Percentiles rank a stretch among this genome's conserved stretches.
Evolutionary conservation across 2,888 invertebrate species (phyloP).

Genomic region (Taphrorychus bicolor): DNA sequence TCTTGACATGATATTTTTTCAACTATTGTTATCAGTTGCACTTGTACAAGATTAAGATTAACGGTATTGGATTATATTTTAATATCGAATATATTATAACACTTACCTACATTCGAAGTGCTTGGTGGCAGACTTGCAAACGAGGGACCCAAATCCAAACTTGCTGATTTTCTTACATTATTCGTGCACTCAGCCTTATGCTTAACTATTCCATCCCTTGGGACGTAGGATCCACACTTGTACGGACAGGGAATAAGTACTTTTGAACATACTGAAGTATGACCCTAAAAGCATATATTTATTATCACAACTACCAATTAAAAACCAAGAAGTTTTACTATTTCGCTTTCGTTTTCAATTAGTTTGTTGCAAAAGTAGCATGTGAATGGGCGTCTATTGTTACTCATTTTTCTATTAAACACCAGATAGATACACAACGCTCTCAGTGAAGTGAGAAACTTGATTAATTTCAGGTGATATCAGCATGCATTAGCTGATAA

Average conservation of each 20-base stretch:
- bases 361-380: slow-evolving; percentile 74
- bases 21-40: too few relatives aligned
- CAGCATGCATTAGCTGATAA: too few relatives aligned
- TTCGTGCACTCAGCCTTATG: slow-evolving; percentile 64
- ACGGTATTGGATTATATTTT: too few relatives aligned
- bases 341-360: slow-evolving; percentile 70
- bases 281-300: slow-evolving; percentile 61
- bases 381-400: slow-evolving; percentile 53
- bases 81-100: too few relatives aligned
- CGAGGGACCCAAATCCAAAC: neutral
- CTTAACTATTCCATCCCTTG: slow-evolving; percentile 67
- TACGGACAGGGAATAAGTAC: slow-evolving; percentile 75
- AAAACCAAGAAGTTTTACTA: slow-evolving; percentile 60
- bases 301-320: neutral
- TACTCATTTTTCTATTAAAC: slow-evolving; percentile 34
- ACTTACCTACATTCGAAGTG: too few relatives aligned
- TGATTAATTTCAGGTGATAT: neutral
- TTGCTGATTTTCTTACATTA: slow-evolving; percentile 36
- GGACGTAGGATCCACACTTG: slow-evolving; percentile 74
- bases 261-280: slow-evolving; percentile 73
- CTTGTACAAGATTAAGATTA: too few relatives aligned
- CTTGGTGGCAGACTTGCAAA: neutral
- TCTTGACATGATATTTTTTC: too few relatives aligned
- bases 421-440: too few relatives aligned
- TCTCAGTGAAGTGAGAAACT: slow-evolving; percentile 21